Conservation (phyloP, 2,113 vertebrate species). For the Pseudorhombus dupliciocellatus region DNA sequence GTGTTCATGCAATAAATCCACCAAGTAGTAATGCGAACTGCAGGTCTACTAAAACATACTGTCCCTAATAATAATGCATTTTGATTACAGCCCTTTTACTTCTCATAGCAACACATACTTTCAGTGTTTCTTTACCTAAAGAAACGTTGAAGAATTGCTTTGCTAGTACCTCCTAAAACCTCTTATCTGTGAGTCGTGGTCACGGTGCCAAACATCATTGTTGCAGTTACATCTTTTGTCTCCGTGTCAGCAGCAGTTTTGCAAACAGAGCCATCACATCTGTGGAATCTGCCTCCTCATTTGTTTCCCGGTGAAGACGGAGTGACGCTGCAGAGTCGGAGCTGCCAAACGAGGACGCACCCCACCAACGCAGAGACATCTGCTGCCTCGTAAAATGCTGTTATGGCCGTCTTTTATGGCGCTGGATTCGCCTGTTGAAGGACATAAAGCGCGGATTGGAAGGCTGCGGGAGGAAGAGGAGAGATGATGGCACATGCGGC, state of each 20-base stretch:
- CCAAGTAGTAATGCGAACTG: too few relatives aligned
- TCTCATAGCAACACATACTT: too few relatives aligned
- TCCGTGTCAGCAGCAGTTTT: slow-evolving; percentile 28
- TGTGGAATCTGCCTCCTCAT: slow-evolving; percentile 41
- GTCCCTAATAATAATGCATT: too few relatives aligned
- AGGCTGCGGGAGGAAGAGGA: slow-evolving; percentile 2
- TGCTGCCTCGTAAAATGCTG: slow-evolving; percentile 59
- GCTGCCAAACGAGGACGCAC: slow-evolving; percentile 45
- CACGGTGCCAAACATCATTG: too few relatives aligned
- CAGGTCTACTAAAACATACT: too few relatives aligned
- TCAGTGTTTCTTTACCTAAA: too few relatives aligned
- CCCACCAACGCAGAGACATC: slow-evolving; percentile 55
- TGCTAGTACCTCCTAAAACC: too few relatives aligned
- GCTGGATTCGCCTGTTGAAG: slow-evolving; percentile 33
- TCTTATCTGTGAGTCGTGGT: too few relatives aligned
- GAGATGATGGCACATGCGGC: slow-evolving; percentile 7
- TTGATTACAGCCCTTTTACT: too few relatives aligned
- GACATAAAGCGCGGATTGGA: slow-evolving; percentile 31
- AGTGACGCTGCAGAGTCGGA: slow-evolving; percentile 33
- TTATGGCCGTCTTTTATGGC: slow-evolving; percentile 50
- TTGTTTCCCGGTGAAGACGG: slow-evolving; percentile 46
- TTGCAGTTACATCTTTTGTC: neutral
- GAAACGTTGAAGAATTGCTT: too few relatives aligned
- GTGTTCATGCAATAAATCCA: too few relatives aligned
- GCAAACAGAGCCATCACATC: slow-evolving; percentile 40